A percentile compares a stretch with the other conserved stretches of the same genome.
Conservation (phyloP, 2,113 vertebrate genomes). For the Psophia crepitans region DNA sequence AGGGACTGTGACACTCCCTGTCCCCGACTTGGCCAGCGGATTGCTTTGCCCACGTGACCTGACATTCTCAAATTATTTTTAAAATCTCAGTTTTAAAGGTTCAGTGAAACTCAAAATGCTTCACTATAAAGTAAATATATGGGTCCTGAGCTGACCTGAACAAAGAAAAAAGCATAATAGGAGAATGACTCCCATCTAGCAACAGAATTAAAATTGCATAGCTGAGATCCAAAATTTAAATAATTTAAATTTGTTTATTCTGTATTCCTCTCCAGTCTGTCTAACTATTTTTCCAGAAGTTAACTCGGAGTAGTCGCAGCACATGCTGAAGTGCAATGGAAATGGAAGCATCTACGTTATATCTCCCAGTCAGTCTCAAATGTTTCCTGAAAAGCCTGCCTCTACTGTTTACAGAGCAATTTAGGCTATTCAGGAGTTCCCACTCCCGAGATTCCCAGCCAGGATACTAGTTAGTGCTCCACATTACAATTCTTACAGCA, state of each 20-base stretch:
- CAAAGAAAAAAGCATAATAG: background rate
- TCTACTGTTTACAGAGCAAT: background rate
- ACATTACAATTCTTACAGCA: background rate
- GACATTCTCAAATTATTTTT: background rate
- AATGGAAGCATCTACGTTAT: accelerated
- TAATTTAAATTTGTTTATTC: background rate
- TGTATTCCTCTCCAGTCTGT: background rate
- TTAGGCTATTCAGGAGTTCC: background rate
- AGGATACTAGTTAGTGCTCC: background rate
- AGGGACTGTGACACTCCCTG: accelerated
- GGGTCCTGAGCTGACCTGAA: background rate
- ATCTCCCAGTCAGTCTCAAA: background rate
- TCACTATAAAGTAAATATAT: background rate
- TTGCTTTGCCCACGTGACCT: accelerated
- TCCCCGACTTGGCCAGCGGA: background rate
- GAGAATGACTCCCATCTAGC: background rate
- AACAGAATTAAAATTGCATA: background rate
- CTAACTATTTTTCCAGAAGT: background rate
- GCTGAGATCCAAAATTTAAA: background rate
- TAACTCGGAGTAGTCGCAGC: background rate
- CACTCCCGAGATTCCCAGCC: background rate
- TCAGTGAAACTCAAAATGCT: background rate
- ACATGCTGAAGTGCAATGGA: background rate
- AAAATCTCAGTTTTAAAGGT: background rate
- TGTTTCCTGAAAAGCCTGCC: background rate